Conservation (phyloP, 2,113 vertebrate genomes). For the Zosterops borbonicus region DNA sequence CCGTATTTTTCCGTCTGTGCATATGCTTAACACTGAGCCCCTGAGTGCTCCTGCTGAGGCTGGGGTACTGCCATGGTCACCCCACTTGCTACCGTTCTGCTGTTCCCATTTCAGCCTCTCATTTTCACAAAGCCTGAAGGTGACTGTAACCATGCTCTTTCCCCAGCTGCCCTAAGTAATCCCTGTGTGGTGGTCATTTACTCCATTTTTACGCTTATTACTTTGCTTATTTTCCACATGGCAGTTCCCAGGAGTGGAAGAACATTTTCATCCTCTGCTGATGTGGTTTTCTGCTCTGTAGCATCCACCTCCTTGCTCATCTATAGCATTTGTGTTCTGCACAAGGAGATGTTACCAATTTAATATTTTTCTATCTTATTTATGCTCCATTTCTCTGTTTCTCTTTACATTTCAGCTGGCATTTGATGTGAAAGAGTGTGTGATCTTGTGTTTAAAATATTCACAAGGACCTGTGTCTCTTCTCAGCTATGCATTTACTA, state of each 20-base stretch:
- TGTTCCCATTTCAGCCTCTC: neutral
- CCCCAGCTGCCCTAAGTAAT: neutral
- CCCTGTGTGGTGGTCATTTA: neutral
- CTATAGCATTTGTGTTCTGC: neutral
- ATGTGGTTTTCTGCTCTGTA: constrained; percentile 2
- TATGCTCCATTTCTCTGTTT: constrained; percentile 30
- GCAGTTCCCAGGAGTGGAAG: neutral
- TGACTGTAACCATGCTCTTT: neutral
- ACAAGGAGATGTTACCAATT: neutral
- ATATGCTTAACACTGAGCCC: neutral
- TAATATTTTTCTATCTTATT: neutral
- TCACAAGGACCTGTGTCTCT: neutral
- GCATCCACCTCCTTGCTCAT: neutral
- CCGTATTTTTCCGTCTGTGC: neutral
- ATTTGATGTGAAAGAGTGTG: neutral
- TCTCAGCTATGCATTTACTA: neutral
- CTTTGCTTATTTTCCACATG: constrained; percentile 20
- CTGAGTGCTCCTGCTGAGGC: neutral
- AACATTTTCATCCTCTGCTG: constrained; percentile 3
- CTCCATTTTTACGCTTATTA: neutral
- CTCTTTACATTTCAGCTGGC: neutral
- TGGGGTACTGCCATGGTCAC: neutral
- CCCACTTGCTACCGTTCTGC: neutral
- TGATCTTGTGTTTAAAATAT: neutral
- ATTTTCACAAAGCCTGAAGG: neutral